Percentiles rank a stretch among this genome's conserved stretches.
phyloP scores from a whole-genome alignment of 2,113 vertebrate genomes.

The Burhinus oedicnemus region DNA sequence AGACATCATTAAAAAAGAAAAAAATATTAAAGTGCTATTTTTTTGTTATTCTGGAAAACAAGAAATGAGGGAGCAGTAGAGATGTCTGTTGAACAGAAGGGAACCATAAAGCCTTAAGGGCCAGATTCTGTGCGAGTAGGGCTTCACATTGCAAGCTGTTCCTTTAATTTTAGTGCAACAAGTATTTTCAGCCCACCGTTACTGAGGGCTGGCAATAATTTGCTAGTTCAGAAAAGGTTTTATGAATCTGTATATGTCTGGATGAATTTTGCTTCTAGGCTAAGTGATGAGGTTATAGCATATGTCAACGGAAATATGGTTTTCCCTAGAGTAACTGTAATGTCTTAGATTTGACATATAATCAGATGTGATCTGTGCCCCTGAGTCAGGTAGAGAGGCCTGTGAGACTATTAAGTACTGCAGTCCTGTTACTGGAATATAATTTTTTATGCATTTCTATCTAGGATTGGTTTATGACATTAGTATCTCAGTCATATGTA shows the following conservation, averaged over 20 bases:
- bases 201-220: background rate
- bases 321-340: background rate
- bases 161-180: background rate
- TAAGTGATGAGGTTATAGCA: background rate
- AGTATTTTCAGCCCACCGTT: background rate
- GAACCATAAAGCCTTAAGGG: background rate
- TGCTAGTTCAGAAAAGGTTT: background rate
- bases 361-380: background rate
- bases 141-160: background rate
- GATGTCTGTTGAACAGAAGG: background rate
- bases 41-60: background rate
- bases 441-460: background rate
- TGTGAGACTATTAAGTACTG: background rate
- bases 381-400: background rate
- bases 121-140: background rate
- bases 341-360: background rate
- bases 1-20: background rate
- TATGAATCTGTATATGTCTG: background rate
- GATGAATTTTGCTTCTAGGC: background rate
- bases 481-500: background rate
- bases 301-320: background rate
- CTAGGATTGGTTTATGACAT: background rate
- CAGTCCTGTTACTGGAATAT: background rate
- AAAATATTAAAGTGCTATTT: background rate
- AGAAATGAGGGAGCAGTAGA: background rate